Base-by-base conservation (phyloP, 2,888 invertebrate genomes). In the Nineta flava region DNA sequence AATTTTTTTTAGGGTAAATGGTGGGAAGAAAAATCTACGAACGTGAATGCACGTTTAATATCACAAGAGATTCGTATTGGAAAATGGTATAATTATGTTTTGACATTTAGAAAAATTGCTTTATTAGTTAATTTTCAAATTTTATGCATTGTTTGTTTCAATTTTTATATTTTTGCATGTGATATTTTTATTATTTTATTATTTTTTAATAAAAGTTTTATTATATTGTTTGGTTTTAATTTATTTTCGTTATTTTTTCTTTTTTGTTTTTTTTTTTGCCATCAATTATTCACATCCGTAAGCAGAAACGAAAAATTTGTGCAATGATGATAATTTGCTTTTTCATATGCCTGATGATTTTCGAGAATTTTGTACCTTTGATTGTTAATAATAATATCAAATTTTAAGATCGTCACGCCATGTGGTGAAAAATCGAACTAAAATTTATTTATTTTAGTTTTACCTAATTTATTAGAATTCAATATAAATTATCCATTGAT, bases 11-110 rank as follows among this genome's bases (percentile, higher is more conserved):
- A 79, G 79, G 79, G 78, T 42, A 68, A 68, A 54, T 78, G 77
- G 77, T 73, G 68, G 60, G 63, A 67, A 43, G 72, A 73, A 57
- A 73, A 74, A 57, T 73, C 74, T 56, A 67, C 69, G 2, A 73
- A 71, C 61, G 69, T 77, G 66, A 68, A 71, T 40, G 77, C 77
- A 52, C 68, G 77, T 55, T 63, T 77, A 54, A 67, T 76, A 53
- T 71, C 75, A 9, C 78, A 78, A 60, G 76, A 77, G 48, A 67
- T 63, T 51, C 55, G 63, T 47, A 56, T 65, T 54, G 67, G 64
- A 57, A 67, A 66, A 64, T 67, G 67, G 68, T 68, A 65, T 58
- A 44, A 12, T 15, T 19, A 16, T 38, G 38, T 38, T 38, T 38
- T 38, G 15, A n/a, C 6, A 15, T 13, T 15, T 38, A 13, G n/a